Conservation (phyloP, 1,140 invertebrate genomes). For the Leptinotarsa lineolata region DNA sequence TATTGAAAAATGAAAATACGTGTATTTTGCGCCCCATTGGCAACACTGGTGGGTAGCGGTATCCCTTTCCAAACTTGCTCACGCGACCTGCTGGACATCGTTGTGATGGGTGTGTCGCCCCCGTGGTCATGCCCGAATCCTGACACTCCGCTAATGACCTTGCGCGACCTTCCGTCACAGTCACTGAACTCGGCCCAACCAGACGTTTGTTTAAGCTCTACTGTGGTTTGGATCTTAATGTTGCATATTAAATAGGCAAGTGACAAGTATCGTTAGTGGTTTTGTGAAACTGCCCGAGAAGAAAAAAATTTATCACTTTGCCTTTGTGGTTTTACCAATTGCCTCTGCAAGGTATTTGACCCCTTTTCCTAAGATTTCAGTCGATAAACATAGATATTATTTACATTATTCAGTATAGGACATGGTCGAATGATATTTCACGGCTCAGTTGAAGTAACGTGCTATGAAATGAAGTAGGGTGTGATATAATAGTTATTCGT, state of each 20-base stretch:
- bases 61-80: not conserved
- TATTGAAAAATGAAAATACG: no score
- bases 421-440: no score
- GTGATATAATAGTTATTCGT: no score
- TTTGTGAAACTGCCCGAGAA: no score
- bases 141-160: conserved; percentile 29
- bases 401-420: no score
- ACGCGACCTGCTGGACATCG: conserved; percentile 6
- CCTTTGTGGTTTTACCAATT: no score
- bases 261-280: not conserved
- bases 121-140: conserved; percentile 25
- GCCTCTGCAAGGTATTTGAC: no score
- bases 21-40: not conserved
- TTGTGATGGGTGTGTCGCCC: conserved; percentile 26
- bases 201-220: conserved; percentile 10
- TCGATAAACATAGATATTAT: not conserved
- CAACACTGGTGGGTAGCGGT: not conserved
- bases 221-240: not conserved
- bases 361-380: no score
- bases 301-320: no score
- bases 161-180: conserved; percentile 35
- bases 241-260: conserved; percentile 13
- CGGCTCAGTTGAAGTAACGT: no score
- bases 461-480: no score
- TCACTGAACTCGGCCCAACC: conserved; percentile 29